phyloP scores from a whole-genome alignment of 2,797 vertebrate species.

The Vespertilio murinus region DNA sequence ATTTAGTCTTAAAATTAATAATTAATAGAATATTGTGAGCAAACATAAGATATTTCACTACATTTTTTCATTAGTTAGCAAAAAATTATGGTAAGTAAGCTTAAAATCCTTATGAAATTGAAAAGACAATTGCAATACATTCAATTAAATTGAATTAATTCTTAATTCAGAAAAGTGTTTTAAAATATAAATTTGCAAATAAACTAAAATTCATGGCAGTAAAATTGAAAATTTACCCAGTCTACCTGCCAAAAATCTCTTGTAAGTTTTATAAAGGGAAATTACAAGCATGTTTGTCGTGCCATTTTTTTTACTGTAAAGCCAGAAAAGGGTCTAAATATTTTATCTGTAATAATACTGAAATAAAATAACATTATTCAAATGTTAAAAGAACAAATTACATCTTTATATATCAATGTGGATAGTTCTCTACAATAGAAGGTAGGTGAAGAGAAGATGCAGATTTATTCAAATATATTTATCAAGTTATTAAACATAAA shows the following conservation, averaged over 20 bases:
- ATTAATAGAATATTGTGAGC: background rate
- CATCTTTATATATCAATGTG: background rate
- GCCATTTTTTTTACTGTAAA: background rate
- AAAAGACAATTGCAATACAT: background rate
- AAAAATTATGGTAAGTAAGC: background rate
- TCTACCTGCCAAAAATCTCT: background rate
- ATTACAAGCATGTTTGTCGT: background rate
- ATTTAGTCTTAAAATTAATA: constrained; percentile 24
- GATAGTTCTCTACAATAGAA: background rate
- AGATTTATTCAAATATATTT: background rate
- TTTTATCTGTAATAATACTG: background rate
- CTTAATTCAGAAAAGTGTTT: background rate
- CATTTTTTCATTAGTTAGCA: background rate
- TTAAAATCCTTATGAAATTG: background rate
- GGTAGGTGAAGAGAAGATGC: background rate
- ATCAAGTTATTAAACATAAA: background rate
- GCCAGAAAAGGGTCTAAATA: background rate
- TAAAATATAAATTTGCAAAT: background rate
- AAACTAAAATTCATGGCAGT: background rate
- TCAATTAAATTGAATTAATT: background rate
- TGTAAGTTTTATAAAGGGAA: background rate
- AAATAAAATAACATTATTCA: background rate
- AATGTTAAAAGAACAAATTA: background rate
- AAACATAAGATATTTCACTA: background rate
- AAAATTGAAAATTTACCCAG: background rate